Evolutionary conservation across 2,113 vertebrate genomes (phyloP).

Genomic region (Plecturocebus donacophilus): DNA sequence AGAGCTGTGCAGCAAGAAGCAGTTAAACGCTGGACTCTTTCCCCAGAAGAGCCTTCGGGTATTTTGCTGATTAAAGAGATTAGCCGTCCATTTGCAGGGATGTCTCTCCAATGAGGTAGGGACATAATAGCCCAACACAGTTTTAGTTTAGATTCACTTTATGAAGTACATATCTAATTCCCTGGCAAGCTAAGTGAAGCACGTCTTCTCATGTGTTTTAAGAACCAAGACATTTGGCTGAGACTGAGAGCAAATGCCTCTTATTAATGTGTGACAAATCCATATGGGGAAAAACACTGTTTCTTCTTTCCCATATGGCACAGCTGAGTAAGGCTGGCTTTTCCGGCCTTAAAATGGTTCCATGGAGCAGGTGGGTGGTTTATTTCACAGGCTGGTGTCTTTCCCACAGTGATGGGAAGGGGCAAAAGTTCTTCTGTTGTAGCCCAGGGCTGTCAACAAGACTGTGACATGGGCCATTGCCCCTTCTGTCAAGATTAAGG

Average conservation of each 20-base stretch:
- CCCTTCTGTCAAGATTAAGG: background rate
- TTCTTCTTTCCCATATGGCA: conserved; percentile 66
- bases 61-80: conserved; percentile 61
- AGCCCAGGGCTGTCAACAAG: conserved; percentile 32
- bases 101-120: conserved; percentile 20
- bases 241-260: conserved; percentile 70
- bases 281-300: conserved; percentile 59
- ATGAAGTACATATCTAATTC: conserved; percentile 52
- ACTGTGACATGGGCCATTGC: background rate
- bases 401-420: background rate
- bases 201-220: conserved; percentile 70
- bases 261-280: conserved; percentile 74
- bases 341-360: conserved; percentile 64
- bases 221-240: conserved; percentile 72
- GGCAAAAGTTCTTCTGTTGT: conserved; percentile 24
- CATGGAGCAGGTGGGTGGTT: conserved; percentile 67
- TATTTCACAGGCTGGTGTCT: conserved; percentile 65
- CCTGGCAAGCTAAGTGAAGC: conserved; percentile 62
- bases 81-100: conserved; percentile 53
- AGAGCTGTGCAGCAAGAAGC: background rate
- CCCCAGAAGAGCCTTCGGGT: background rate
- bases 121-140: background rate
- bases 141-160: conserved; percentile 60
- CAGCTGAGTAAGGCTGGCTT: conserved; percentile 51
- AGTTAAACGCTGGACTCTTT: conserved; percentile 13